Conservation (phyloP, 53 echinoderm and acorn worm species). For the Glandiceps talaboti region DNA sequence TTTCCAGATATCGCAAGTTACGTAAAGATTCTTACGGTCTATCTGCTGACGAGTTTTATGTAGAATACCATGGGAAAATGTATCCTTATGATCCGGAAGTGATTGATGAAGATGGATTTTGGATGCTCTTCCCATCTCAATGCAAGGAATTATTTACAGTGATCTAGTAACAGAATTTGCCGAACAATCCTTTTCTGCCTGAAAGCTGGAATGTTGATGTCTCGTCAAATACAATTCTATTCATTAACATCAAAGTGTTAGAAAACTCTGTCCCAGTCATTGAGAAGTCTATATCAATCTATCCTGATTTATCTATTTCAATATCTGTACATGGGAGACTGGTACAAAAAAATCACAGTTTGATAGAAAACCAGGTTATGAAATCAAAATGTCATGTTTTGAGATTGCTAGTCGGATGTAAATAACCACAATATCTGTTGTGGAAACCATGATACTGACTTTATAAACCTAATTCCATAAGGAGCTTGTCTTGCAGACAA, state of each 20-base stretch:
- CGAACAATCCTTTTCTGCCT: neutral
- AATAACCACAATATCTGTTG: neutral
- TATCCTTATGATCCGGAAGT: neutral
- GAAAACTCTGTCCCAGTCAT: neutral
- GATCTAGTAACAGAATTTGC: neutral
- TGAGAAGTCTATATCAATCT: neutral
- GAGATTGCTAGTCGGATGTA: neutral
- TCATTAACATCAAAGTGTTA: no score
- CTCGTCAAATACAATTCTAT: neutral
- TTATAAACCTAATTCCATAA: neutral
- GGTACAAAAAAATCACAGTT: neutral
- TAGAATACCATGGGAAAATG: neutral
- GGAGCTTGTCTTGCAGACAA: no score
- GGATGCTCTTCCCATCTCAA: neutral
- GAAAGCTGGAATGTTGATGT: neutral
- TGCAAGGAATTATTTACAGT: neutral
- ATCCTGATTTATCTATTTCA: neutral
- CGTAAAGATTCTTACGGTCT: no score
- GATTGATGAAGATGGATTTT: neutral
- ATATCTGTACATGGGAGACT: neutral
- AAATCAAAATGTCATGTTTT: neutral
- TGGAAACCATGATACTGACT: neutral
- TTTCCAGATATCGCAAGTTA: no score
- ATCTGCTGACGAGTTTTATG: neutral
- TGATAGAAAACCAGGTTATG: no score